phyloP scores from a whole-genome alignment of 2,113 vertebrate genomes.

The Gorsachius goisagi region DNA sequence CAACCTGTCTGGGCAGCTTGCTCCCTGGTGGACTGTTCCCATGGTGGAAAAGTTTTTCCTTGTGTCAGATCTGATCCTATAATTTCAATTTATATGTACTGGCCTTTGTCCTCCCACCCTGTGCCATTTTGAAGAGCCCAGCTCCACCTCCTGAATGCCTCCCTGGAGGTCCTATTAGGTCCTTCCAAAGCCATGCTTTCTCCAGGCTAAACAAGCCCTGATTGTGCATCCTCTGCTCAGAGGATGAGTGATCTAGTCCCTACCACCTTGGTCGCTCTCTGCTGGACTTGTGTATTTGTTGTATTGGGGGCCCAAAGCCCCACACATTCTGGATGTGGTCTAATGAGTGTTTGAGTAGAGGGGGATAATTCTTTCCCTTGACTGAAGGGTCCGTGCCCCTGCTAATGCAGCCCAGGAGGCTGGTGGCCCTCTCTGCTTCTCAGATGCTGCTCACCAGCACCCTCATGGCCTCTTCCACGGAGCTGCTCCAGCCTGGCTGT shows the following conservation, averaged over 20 bases:
- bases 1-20: not conserved
- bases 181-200: not conserved
- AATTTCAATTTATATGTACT: not conserved
- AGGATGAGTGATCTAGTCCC: not conserved
- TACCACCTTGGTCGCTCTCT: not conserved
- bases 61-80: not conserved
- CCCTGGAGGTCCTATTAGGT: not conserved
- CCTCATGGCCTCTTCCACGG: not conserved
- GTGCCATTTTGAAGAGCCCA: fast-evolving
- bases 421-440: not conserved
- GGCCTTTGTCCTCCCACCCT: not conserved
- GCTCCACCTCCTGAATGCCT: not conserved
- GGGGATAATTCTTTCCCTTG: not conserved
- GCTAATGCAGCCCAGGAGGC: not conserved
- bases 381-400: fast-evolving
- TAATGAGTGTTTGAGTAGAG: not conserved
- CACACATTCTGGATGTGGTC: fast-evolving
- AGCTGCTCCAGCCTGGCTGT: not conserved
- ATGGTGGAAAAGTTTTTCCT: not conserved
- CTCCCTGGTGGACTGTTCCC: not conserved
- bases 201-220: not conserved
- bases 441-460: not conserved
- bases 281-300: not conserved
- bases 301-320: not conserved
- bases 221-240: not conserved